Conservation (phyloP, 2,797 vertebrate species). For the Enteromius anoplus region DNA sequence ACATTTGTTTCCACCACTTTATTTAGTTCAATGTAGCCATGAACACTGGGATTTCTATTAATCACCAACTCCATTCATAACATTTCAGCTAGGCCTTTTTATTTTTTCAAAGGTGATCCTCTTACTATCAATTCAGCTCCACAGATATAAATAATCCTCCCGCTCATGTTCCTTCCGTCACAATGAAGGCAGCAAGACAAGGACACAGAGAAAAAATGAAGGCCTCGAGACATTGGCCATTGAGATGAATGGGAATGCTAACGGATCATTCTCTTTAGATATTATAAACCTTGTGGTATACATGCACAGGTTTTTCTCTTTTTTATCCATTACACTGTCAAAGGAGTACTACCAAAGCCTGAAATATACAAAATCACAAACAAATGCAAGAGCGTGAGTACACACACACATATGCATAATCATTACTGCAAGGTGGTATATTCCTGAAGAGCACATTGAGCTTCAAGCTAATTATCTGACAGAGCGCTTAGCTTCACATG, state of each 20-base stretch:
- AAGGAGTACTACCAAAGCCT: not conserved
- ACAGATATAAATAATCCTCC: not conserved
- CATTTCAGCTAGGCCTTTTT: not conserved
- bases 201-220: not conserved
- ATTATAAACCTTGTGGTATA: constrained; percentile 1
- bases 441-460: constrained; percentile 9
- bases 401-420: not conserved
- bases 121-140: not conserved
- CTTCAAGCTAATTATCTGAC: constrained; percentile 27
- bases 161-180: not conserved
- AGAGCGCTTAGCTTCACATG: not conserved
- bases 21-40: not conserved
- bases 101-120: constrained; percentile 5
- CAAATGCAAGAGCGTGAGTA: not conserved
- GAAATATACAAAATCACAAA: not conserved
- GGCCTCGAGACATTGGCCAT: not conserved
- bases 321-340: not conserved
- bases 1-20: not conserved
- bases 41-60: not conserved
- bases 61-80: constrained; percentile 1
- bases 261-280: not conserved
- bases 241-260: not conserved
- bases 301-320: not conserved
- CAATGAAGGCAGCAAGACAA: constrained; percentile 12
- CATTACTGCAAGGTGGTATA: not conserved